Evolutionary conservation across 2,888 invertebrate species (phyloP).

Genomic region (Agriopis aurantiaria): DNA sequence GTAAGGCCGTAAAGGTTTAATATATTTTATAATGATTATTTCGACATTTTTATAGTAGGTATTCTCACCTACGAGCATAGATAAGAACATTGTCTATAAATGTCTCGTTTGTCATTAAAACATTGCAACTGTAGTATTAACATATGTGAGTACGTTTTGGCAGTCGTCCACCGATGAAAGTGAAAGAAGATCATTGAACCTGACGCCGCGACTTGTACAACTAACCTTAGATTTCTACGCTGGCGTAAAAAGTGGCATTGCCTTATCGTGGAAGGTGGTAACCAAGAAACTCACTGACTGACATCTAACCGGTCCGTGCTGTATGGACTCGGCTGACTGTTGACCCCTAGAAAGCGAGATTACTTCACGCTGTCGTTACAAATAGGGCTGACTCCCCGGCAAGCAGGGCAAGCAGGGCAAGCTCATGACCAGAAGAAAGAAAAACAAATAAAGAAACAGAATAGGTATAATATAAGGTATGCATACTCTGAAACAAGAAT

Average conservation of each 20-base stretch:
- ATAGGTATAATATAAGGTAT: background rate
- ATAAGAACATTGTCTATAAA: background rate
- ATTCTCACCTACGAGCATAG: background rate
- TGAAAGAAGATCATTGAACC: slow-evolving; percentile 24
- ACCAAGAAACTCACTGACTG: slow-evolving; percentile 34
- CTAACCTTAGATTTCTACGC: slow-evolving; percentile 26
- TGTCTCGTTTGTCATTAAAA: background rate
- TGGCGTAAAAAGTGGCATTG: slow-evolving; percentile 25
- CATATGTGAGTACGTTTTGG: background rate
- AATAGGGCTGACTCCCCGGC: slow-evolving; percentile 16
- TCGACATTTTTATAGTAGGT: background rate
- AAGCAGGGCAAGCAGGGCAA: too few species aligned
- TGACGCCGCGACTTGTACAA: slow-evolving; percentile 2
- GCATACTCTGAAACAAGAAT: too few species aligned
- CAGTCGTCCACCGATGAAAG: slow-evolving; percentile 11
- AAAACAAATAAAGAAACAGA: background rate
- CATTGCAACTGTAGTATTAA: background rate
- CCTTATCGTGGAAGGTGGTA: slow-evolving; percentile 20
- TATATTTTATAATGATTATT: background rate
- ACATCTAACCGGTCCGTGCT: slow-evolving; percentile 39
- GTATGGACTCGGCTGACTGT: slow-evolving; percentile 32
- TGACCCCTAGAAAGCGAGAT: slow-evolving; percentile 46
- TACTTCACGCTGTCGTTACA: slow-evolving; percentile 38
- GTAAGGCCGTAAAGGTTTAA: background rate
- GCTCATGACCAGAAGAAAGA: background rate